Conservation (phyloP, 2,113 vertebrate species). For the Pheucticus melanocephalus region DNA sequence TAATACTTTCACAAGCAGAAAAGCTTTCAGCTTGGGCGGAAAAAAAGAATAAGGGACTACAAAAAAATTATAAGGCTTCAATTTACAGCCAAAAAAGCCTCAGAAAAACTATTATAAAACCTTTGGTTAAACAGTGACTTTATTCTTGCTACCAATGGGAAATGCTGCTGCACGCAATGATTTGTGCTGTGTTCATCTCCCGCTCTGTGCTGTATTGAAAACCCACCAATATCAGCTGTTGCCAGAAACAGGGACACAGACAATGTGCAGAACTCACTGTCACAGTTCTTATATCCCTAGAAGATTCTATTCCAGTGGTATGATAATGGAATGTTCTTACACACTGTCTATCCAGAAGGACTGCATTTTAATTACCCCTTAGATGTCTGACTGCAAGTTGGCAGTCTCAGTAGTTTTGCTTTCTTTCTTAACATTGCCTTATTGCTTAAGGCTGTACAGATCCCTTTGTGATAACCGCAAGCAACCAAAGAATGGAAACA, state of each 20-base stretch:
- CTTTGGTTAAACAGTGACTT: neutral
- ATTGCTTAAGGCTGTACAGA: slow-evolving; percentile 10
- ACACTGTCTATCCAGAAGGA: neutral
- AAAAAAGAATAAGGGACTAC: neutral
- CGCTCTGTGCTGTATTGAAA: neutral
- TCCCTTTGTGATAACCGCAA: neutral
- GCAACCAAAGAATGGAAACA: slow-evolving; percentile 45
- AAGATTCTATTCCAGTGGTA: neutral
- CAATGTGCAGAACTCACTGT: neutral
- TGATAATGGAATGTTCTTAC: neutral
- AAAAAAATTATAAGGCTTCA: neutral
- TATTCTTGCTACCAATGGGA: neutral
- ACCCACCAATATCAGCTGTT: neutral
- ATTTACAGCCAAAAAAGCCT: neutral
- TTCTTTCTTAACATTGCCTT: neutral
- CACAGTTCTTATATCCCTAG: neutral
- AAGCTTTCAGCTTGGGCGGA: neutral
- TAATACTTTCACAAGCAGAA: neutral
- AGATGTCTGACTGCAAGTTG: neutral
- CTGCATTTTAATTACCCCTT: slow-evolving; percentile 34
- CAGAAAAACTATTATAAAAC: neutral
- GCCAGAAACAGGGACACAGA: neutral
- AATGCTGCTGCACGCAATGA: neutral
- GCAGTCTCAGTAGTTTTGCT: slow-evolving; percentile 19
- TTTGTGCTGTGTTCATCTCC: neutral